phyloP scores from a whole-genome alignment of 2,888 invertebrate species.

The Scaptomyza caliginosa region DNA sequence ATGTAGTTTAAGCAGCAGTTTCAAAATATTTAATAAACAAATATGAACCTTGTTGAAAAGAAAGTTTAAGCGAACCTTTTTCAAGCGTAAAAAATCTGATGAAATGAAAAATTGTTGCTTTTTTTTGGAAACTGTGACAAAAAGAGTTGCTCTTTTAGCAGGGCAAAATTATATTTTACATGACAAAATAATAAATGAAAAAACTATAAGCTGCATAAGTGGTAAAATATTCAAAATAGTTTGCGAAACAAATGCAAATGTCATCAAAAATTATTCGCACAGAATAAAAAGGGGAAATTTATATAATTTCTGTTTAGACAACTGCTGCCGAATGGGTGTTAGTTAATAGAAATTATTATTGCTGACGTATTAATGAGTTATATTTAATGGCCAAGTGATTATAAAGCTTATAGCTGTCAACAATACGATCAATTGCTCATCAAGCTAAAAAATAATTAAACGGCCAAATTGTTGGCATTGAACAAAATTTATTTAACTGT shows the following conservation, averaged over 20 bases:
- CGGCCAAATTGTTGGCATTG: slow-evolving; percentile 22
- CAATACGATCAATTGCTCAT: slow-evolving; percentile 35
- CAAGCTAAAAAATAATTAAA: no score
- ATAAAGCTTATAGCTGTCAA: slow-evolving; percentile 34
- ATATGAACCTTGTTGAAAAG: no score
- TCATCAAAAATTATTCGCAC: neutral
- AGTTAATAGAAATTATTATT: slow-evolving; percentile 12
- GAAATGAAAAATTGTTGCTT: neutral
- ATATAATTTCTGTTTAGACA: slow-evolving; percentile 11
- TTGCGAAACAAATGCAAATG: neutral
- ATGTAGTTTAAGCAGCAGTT: no score
- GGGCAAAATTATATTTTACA: neutral
- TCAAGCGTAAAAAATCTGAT: no score
- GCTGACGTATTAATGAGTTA: slow-evolving; percentile 37
- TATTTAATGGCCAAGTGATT: slow-evolving; percentile 40
- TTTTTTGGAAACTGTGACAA: neutral
- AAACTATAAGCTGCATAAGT: neutral
- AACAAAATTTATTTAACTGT: slow-evolving; percentile 5
- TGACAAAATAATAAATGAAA: neutral
- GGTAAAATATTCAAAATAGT: neutral
- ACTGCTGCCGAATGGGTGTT: slow-evolving; percentile 15
- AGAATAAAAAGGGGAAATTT: neutral
- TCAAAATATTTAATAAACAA: no score
- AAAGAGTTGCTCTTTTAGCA: neutral
- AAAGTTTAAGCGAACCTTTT: no score